Conservation (phyloP, 2,888 invertebrate species). For the Aporophyla lueneburgensis region DNA sequence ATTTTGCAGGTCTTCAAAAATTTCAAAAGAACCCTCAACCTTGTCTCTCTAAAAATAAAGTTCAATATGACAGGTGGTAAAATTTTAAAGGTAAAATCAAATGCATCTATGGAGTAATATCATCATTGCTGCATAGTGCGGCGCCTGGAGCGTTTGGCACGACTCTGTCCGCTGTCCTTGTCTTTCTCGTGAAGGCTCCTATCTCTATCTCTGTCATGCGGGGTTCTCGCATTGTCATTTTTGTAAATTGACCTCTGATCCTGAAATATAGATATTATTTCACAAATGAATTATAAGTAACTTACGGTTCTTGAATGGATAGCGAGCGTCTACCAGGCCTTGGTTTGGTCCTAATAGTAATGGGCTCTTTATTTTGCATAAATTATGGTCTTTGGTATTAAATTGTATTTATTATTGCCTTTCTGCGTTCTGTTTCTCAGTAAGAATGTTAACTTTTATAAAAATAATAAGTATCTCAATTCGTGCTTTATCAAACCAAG, state of each 20-base stretch:
- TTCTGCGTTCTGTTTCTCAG: background rate
- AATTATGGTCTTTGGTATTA: background rate
- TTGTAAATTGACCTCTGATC: slow-evolving; percentile 87
- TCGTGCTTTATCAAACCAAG: background rate
- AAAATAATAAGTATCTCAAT: background rate
- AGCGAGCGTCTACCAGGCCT: slow-evolving; percentile 47
- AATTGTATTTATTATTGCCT: background rate
- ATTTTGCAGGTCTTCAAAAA: slow-evolving; percentile 53
- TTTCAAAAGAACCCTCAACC: slow-evolving; percentile 55
- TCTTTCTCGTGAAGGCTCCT: slow-evolving; percentile 60
- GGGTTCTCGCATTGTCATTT: slow-evolving; percentile 85
- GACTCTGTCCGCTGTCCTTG: slow-evolving; percentile 68
- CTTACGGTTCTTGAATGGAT: slow-evolving; percentile 71
- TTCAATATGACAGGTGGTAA: slow-evolving; percentile 59
- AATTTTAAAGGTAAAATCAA: slow-evolving; percentile 58
- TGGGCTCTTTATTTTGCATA: slow-evolving; percentile 40
- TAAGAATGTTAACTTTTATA: background rate
- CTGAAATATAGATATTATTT: slow-evolving; percentile 83
- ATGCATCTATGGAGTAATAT: slow-evolving; percentile 79
- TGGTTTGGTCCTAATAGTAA: slow-evolving; percentile 46
- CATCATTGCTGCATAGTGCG: slow-evolving; percentile 81
- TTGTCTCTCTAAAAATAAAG: slow-evolving; percentile 70
- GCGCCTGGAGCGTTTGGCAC: slow-evolving; percentile 81
- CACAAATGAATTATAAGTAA: slow-evolving; percentile 81
- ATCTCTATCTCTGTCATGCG: slow-evolving; percentile 69